Conservation (phyloP, 2,797 vertebrate genomes). For the Amphiprion clarkii region DNA sequence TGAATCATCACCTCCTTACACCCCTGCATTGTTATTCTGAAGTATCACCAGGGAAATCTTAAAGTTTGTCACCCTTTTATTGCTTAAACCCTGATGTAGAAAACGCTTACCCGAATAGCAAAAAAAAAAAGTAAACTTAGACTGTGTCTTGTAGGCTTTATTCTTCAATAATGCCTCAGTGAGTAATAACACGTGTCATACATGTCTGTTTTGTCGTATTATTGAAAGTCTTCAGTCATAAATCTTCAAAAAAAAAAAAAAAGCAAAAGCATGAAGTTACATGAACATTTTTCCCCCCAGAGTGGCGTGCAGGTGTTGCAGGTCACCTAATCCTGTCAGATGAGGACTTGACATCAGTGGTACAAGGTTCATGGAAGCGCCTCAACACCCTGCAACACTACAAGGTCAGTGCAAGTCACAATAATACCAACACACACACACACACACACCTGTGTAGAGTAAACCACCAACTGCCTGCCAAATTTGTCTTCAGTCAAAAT, state of each 20-base stretch:
- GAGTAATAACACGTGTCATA: too few relatives aligned
- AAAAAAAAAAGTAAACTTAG: too few relatives aligned
- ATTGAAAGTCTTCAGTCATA: neutral
- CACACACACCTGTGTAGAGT: neutral
- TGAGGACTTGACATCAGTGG: constrained; percentile 95
- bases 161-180: too few relatives aligned
- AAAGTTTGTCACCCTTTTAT: too few relatives aligned
- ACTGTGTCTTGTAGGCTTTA: too few relatives aligned
- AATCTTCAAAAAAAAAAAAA: neutral
- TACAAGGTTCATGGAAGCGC: constrained; percentile 95
- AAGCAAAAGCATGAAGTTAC: neutral
- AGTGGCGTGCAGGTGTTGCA: constrained; percentile 95
- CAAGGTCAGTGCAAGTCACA: constrained; percentile 86
- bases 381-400: constrained; percentile 98
- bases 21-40: too few relatives aligned
- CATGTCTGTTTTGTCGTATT: too few relatives aligned
- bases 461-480: neutral
- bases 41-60: too few relatives aligned
- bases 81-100: too few relatives aligned
- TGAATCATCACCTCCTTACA: too few relatives aligned
- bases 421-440: neutral
- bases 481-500: neutral
- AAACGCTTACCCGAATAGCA: too few relatives aligned
- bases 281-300: constrained; percentile 69
- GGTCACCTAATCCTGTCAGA: constrained; percentile 97